A percentile compares a stretch with the other conserved stretches of the same genome.
These are phyloP conservation scores for Phalacrocorax aristotelis DNA, from an alignment of 2,113 vertebrate genomes.

Conservation along the genomic window DNA sequence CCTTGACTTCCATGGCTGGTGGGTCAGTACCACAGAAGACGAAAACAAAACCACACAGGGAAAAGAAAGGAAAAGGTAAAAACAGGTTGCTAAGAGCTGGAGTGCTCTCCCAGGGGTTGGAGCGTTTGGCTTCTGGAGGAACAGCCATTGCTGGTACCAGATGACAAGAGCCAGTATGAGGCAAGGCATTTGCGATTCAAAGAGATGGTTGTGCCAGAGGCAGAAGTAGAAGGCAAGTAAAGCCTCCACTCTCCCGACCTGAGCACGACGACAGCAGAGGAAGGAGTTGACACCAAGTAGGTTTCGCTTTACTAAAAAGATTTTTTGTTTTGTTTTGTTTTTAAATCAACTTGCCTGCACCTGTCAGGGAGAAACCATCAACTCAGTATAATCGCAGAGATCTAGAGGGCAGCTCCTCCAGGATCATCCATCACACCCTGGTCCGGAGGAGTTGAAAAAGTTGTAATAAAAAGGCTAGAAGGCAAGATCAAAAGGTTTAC, in stretches of 20 bases:
- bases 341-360: slow-evolving; percentile 47
- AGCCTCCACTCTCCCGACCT: not conserved
- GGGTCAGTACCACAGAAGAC: not conserved
- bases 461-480: slow-evolving; percentile 40
- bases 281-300: not conserved
- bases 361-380: slow-evolving; percentile 60
- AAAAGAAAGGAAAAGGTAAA: not conserved
- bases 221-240: not conserved
- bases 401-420: slow-evolving; percentile 36
- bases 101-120: not conserved
- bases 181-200: not conserved
- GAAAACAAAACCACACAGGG: not conserved
- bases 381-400: slow-evolving; percentile 25
- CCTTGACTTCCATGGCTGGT: not conserved
- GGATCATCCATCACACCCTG: slow-evolving; percentile 39
- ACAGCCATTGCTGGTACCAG: not conserved
- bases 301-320: slow-evolving; percentile 37
- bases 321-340: slow-evolving; percentile 9
- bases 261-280: not conserved
- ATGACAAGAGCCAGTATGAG: not conserved
- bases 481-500: slow-evolving; percentile 41
- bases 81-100: not conserved
- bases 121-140: not conserved
- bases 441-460: slow-evolving; percentile 12
- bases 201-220: not conserved